Base-by-base conservation (phyloP, 2,888 invertebrate species). In the Liopterus haemorrhoidalis region DNA sequence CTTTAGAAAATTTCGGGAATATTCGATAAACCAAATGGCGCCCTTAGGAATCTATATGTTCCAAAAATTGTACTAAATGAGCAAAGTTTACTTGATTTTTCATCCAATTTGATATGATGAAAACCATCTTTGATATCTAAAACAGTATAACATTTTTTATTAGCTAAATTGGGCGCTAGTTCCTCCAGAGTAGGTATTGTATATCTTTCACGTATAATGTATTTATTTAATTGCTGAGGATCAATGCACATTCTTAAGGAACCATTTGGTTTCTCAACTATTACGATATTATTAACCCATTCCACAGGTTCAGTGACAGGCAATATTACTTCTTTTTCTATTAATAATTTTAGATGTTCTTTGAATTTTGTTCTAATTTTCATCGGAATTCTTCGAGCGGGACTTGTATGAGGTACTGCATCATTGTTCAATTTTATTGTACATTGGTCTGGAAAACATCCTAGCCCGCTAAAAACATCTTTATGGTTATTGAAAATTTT, bases 71-170 rank as follows among this genome's bases (percentile, higher is more conserved):
- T 62, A 27, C 50, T 55, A 21, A 63, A 58, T 0, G 60, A 59
- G 3, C 49, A 52, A 4, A 52, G 49, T 12, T 54, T 51, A 31
- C 57, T 54, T 3, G 57, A 52, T 31, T 57, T 48, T 12, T 59
- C 49, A 37, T 58, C 56, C 15, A 59, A 37, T 11, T 44, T 41
- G 8, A 58, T 30, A 44, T 65, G 63, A 20, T 56, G 52, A 49
- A 57, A 62, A 5, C 62, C 61, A 28, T 62, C 44, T 58, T 60
- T 37, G 51, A 61, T 40, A 54, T 63, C 52, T 58, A 14, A 49
- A 50, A 49, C 52, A 58, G 9, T 49, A 53, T 38, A 56, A 51
- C 42, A 36, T 30, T 46, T 46, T 54, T 49, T 49, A 43, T 45
- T 48, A 43, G 48, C 35, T 48, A 50, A 31, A 40, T 51, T 44